Base-by-base conservation (phyloP, 2,797 vertebrate species). In the Podargus strigoides region DNA sequence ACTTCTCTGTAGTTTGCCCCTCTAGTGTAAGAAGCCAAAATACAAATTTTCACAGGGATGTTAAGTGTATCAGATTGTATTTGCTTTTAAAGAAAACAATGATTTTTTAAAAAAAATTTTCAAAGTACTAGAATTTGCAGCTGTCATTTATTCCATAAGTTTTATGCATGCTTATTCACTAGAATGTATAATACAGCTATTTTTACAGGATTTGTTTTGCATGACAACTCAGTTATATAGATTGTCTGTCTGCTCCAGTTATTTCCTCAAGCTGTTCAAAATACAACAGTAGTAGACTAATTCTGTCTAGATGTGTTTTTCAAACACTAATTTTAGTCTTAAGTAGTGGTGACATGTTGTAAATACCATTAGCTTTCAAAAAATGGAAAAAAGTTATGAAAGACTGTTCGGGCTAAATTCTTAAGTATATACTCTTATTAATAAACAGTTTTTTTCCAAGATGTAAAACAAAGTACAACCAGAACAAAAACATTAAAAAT, bases 301-400 rank as follows among this genome's bases (percentile, higher is more conserved):
- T 88, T 90, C 92, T 88, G 95, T 96, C 97, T 89, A 94, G 85
- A 94, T 84, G 59, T 76, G 78, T 96, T 97, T 96, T 95, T 96
- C 94, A 96, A 93, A 93, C 46, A 58, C 26, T 68, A 27, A 52
- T 84, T 92, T 93, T 89, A 67, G 56, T 84, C 86, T 94, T 95
- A 95, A 95, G 77, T 37, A 94, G 69, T 70, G 69, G 52, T 90
- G 97, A 95, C 82, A 95, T 72, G n/a, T 27, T 87, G 86, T 93
- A 97, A 94, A 93, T 63, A 96, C 55, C 94, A 93, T 87, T 90
- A 95, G 83, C 84, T 92, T 92, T 76, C 34, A 34, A 87, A 90
- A 94, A 89, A 73, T 55, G 39, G 58, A 66, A 66, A 80, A 76
- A 34, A 58, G 62, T 56, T 53, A 91, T 28, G 47, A 74, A 83